phyloP scores from a whole-genome alignment of 2,888 invertebrate species.

The Hyalella azteca region DNA sequence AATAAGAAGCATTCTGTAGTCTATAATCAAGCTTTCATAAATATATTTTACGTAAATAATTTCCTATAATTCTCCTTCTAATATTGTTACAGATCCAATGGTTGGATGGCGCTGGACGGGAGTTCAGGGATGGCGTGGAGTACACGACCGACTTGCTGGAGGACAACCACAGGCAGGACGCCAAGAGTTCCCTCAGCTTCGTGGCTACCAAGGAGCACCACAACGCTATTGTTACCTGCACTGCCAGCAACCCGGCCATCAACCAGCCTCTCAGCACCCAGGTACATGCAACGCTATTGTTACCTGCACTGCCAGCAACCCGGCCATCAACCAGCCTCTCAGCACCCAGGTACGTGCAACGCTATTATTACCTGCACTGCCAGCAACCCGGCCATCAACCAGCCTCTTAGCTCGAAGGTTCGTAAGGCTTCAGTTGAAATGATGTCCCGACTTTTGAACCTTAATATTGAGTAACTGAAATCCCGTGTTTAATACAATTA shows the following conservation, averaged over 20 bases:
- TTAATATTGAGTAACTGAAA: too few species aligned
- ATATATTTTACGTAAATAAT: too few species aligned
- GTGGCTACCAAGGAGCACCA: slow-evolving; percentile 87
- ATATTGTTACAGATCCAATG: slow-evolving; percentile 57
- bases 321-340: slow-evolving; percentile 52
- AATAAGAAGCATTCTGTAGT: too few species aligned
- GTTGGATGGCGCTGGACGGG: slow-evolving; percentile 62
- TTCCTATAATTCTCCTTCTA: too few species aligned
- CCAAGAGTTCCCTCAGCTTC: slow-evolving; percentile 83
- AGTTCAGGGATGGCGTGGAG: slow-evolving; percentile 79
- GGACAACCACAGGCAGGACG: slow-evolving; percentile 83
- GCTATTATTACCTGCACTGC: slow-evolving; percentile 82
- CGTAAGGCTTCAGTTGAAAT: too few species aligned
- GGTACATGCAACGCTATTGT: slow-evolving; percentile 75
- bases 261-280: slow-evolving; percentile 53
- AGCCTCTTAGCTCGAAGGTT: slow-evolving; percentile 53
- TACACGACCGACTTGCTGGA: slow-evolving; percentile 70
- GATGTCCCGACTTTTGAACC: too few species aligned
- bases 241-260: slow-evolving; percentile 56
- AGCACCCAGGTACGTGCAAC: slow-evolving; percentile 65
- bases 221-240: slow-evolving; percentile 88
- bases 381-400: slow-evolving; percentile 55
- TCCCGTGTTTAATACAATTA: too few species aligned
- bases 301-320: slow-evolving; percentile 71
- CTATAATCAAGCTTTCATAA: too few species aligned